phyloP scores from a whole-genome alignment of 2,113 vertebrate species.

The Cebus imitator region DNA sequence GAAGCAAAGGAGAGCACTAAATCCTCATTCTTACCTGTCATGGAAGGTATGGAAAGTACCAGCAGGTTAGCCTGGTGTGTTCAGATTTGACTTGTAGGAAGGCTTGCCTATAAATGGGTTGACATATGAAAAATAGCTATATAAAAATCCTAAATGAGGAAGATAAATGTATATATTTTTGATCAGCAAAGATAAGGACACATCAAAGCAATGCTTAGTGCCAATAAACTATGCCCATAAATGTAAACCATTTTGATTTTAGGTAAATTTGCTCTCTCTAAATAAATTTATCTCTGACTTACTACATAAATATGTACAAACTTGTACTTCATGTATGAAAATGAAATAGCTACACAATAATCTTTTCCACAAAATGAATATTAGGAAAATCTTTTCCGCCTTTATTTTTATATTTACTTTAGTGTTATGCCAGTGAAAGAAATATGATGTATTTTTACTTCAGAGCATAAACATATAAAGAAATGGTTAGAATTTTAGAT shows the following conservation, averaged over 20 bases:
- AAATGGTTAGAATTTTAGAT: background rate
- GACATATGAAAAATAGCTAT: background rate
- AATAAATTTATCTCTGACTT: constrained; percentile 56
- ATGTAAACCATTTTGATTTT: constrained; percentile 26
- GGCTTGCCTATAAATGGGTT: background rate
- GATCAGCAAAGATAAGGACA: constrained; percentile 36
- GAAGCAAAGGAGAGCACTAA: background rate
- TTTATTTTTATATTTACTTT: background rate
- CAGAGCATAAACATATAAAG: background rate
- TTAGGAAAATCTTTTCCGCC: background rate
- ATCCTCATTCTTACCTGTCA: background rate
- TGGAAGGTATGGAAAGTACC: too few relatives aligned
- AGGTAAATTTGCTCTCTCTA: constrained; percentile 34
- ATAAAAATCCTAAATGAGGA: background rate
- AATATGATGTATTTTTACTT: background rate
- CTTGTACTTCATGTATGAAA: constrained; percentile 30
- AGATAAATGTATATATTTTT: constrained; percentile 23
- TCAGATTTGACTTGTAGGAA: background rate
- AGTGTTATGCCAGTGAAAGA: background rate
- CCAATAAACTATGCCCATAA: constrained; percentile 37
- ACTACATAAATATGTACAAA: constrained; percentile 47
- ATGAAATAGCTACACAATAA: background rate
- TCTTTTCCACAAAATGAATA: background rate
- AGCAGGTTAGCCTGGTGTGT: fast-evolving
- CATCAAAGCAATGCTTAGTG: constrained; percentile 21